A percentile compares a stretch with the other conserved stretches of the same genome.
Conservation (phyloP, 2,888 invertebrate species). For the Spialia ferax region DNA sequence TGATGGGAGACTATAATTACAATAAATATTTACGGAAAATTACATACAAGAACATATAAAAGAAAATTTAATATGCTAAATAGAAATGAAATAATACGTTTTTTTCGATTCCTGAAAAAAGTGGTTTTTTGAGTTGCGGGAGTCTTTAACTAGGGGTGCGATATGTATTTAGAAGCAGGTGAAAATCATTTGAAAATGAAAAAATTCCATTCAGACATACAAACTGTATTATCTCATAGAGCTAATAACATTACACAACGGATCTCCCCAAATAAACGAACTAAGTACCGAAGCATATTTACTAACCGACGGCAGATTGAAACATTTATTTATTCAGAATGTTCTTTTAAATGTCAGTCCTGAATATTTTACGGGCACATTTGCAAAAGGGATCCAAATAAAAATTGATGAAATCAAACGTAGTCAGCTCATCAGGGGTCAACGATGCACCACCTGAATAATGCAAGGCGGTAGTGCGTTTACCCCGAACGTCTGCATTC, state of each 20-base stretch:
- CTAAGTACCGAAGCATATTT: background rate
- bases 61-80: too few species aligned
- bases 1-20: too few species aligned
- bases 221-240: conserved; percentile 1
- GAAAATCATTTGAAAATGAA: background rate
- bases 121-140: too few species aligned
- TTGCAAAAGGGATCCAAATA: conserved; percentile 52
- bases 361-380: conserved; percentile 39
- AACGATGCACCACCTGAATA: conserved; percentile 74
- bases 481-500: conserved; percentile 75
- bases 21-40: too few species aligned
- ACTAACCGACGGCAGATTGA: background rate
- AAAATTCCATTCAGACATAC: background rate
- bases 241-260: background rate
- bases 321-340: conserved; percentile 7
- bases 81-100: too few species aligned
- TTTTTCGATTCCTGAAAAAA: too few species aligned
- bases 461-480: conserved; percentile 70
- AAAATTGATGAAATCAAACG: conserved; percentile 49
- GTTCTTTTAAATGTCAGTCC: conserved; percentile 35
- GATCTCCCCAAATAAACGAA: background rate
- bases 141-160: too few species aligned
- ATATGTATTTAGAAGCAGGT: background rate
- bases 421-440: conserved; percentile 56
- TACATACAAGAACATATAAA: too few species aligned